Base-by-base conservation (phyloP, 2,113 vertebrate genomes). In the Lepus timidus region DNA sequence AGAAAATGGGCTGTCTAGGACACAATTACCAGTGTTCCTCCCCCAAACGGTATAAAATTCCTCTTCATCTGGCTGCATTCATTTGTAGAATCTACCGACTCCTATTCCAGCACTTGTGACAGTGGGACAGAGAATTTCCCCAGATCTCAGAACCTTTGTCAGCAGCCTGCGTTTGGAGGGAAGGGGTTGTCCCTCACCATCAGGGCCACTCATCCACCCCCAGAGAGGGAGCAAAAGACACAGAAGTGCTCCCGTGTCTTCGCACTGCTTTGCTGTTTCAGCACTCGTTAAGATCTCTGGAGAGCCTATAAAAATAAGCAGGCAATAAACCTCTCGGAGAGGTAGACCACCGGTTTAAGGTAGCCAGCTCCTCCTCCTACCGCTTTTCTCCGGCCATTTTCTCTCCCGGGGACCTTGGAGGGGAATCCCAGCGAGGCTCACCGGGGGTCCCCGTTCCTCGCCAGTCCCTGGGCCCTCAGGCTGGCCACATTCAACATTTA, bases 81-180 rank as follows among this genome's bases (percentile, higher is more conserved):
- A 88, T 88, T 92, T 81, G 78, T 82, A 85, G 96, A 58, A 95
- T 91, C 82, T 88, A 51, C 13, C 22, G 79, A 93, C 81, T 94
- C 23, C 0, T 85, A 58, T 86, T 86, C 78, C 82, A 67, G 27
- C 33, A 90, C 55, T 55, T 92, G 27, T 27, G 68, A 68, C 22
- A 44, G 39, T 11, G n/a, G 62, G 68, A 65, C 29, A 68, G 49
- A 68, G 87, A 84, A 52, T 88, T 91, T 80, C 78, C 22, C 68
- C 9, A 29, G 19, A 79, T 79, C 87, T 78, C n/a, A 81, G n/a
- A 83, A 29, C 19, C 71, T 89, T 0, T 7, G 55, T 55, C 51
- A 49, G 1, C 27, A 58, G 19, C 14, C 5, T 81, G 80, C 49
- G 17, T 29, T 25, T 62, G 71, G 19, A 19, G 9, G 5, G 9